Percentiles rank a stretch among this genome's conserved stretches.
Evolutionary conservation across 2,888 invertebrate species (phyloP).

Genomic region (Venustoraphidia nigricollis): DNA sequence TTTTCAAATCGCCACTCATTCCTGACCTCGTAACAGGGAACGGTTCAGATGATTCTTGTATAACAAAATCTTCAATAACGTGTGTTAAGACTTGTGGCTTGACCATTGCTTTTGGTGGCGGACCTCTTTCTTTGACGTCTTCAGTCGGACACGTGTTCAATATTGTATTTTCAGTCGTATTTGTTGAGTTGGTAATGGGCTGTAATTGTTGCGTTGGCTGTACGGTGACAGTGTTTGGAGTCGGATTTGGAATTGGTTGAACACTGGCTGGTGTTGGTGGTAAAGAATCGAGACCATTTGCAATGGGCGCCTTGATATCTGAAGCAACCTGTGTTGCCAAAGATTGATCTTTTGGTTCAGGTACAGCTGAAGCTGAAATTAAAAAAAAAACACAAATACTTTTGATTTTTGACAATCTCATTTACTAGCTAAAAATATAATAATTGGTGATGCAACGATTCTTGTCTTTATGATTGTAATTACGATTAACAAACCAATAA

Average conservation of each 20-base stretch:
- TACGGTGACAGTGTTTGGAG: not conserved
- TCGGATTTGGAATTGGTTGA: slow-evolving; percentile 24
- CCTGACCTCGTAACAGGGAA: slow-evolving; percentile 57
- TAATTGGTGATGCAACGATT: no score
- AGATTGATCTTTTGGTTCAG: no score
- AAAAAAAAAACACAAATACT: no score
- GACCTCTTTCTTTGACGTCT: slow-evolving; percentile 31
- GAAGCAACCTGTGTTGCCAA: not conserved
- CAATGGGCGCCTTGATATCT: slow-evolving; percentile 14
- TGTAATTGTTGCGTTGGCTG: not conserved
- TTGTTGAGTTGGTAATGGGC: not conserved
- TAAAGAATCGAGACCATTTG: slow-evolving; percentile 15
- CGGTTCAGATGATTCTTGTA: slow-evolving; percentile 86
- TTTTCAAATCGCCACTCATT: slow-evolving; percentile 26
- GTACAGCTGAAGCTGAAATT: no score
- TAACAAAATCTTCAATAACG: slow-evolving; percentile 92
- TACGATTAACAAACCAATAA: no score
- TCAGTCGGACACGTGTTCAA: slow-evolving; percentile 21
- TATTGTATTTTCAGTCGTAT: slow-evolving; percentile 2
- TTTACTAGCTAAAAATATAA: no score
- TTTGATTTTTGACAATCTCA: no score
- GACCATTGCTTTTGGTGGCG: slow-evolving; percentile 83
- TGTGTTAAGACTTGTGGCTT: slow-evolving; percentile 92
- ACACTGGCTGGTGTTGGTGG: slow-evolving; percentile 14
- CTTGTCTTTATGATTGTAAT: no score